These are phyloP conservation scores for Nannospalax galili DNA, from an alignment of 2,113 vertebrate species.

Conservation along the genomic window DNA sequence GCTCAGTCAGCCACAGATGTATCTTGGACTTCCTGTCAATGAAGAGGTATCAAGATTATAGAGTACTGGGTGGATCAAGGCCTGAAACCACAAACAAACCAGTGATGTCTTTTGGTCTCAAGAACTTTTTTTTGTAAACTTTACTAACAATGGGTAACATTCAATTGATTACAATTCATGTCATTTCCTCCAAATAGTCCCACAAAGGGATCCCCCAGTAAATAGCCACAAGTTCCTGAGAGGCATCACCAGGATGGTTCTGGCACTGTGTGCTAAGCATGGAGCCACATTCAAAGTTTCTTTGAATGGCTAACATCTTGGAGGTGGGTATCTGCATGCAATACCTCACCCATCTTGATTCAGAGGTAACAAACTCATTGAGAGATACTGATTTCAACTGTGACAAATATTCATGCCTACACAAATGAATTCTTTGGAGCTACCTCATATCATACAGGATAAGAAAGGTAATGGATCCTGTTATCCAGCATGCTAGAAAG, in stretches of 20 bases:
- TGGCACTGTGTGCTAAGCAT: background rate
- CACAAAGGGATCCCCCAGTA: background rate
- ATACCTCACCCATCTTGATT: background rate
- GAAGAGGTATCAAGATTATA: background rate
- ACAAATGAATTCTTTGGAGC: conserved; percentile 32
- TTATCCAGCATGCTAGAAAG: background rate
- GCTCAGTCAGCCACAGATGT: background rate
- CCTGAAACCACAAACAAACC: conserved; percentile 12
- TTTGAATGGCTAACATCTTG: background rate
- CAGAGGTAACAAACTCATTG: background rate
- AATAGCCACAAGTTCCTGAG: conserved; percentile 9
- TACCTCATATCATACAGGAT: background rate
- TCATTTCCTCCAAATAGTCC: background rate
- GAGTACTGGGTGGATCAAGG: background rate
- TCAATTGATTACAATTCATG: conserved; percentile 14
- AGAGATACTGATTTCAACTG: background rate
- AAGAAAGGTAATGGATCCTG: background rate
- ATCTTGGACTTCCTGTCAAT: background rate
- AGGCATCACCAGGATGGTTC: background rate
- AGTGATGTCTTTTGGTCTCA: conserved; percentile 17
- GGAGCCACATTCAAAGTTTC: background rate
- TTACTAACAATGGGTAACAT: background rate
- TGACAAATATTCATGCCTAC: background rate
- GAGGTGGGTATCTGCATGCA: background rate
- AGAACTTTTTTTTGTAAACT: conserved; percentile 49